phyloP scores from a whole-genome alignment of 2,888 invertebrate species.

The Calliopum simillimum region DNA sequence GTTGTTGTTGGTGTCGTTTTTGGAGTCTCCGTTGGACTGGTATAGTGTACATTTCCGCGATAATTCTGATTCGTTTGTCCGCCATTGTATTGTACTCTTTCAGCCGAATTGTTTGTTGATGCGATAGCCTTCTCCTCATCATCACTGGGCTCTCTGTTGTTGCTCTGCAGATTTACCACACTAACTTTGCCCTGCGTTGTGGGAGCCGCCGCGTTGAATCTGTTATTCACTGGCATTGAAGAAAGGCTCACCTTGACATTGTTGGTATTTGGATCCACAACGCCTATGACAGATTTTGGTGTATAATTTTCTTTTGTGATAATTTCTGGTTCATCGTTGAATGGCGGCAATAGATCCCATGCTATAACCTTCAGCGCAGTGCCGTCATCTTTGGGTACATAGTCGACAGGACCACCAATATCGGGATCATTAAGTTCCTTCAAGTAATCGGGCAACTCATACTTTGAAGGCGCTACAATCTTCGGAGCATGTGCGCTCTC shows the following conservation, averaged over 20 bases:
- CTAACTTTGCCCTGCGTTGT: constrained; percentile 43
- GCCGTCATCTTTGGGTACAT: constrained; percentile 51
- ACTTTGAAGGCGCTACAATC: not conserved
- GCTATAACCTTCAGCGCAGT: constrained; percentile 58
- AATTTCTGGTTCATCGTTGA: constrained; percentile 47
- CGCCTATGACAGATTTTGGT: constrained; percentile 48
- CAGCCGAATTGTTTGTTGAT: too few species aligned
- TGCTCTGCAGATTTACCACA: constrained; percentile 39
- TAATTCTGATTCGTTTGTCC: not conserved
- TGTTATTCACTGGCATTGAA: constrained; percentile 35
- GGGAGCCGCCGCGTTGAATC: not conserved
- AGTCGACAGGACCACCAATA: constrained; percentile 57
- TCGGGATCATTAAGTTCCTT: constrained; percentile 58
- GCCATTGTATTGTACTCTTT: not conserved
- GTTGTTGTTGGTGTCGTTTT: constrained; percentile 30
- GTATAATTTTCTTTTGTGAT: constrained; percentile 49
- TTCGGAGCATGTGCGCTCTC: constrained; percentile 44
- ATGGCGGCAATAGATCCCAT: constrained; percentile 63
- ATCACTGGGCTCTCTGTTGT: constrained; percentile 6
- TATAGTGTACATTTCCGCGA: constrained; percentile 52
- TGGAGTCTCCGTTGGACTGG: constrained; percentile 41
- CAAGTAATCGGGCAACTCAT: constrained; percentile 54
- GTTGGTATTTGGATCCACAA: constrained; percentile 49
- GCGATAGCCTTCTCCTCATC: constrained; percentile 35
- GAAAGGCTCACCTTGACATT: constrained; percentile 45